These are phyloP conservation scores for Pelobates fuscus DNA, from an alignment of 2,113 vertebrate species.

Conservation along the genomic window DNA sequence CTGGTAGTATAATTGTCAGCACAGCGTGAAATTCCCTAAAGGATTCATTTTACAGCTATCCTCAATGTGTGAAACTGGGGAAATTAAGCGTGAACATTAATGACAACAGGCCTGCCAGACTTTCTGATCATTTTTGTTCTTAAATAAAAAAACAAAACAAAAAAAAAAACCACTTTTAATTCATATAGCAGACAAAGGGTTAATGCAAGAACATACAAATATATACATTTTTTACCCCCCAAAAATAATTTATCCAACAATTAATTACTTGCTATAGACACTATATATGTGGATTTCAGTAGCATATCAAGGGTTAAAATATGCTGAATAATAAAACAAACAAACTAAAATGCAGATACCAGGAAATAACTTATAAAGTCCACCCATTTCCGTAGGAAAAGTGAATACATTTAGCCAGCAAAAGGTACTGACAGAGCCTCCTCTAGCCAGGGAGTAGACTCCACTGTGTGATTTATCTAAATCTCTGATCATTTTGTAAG, in stretches of 20 bases:
- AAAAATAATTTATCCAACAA: no score
- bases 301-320: background rate
- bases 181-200: slow-evolving; percentile 21
- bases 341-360: slow-evolving; percentile 52
- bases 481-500: background rate
- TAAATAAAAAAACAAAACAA: no score
- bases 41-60: slow-evolving; percentile 68
- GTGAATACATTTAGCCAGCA: slow-evolving; percentile 41
- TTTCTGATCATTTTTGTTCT: background rate
- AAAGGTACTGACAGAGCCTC: slow-evolving; percentile 11
- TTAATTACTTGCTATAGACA: no score
- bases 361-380: slow-evolving; percentile 57
- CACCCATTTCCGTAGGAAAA: slow-evolving; percentile 57
- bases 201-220: no score
- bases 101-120: slow-evolving; percentile 60
- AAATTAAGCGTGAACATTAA: slow-evolving; percentile 66
- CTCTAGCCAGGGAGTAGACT: background rate
- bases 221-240: no score
- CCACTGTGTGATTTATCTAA: background rate
- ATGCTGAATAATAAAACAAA: slow-evolving; percentile 39
- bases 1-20: slow-evolving; percentile 60
- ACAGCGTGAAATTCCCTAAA: slow-evolving; percentile 73
- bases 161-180: no score
- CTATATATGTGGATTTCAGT: no score
- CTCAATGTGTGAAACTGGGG: slow-evolving; percentile 67